Percentiles rank a stretch among this genome's conserved stretches.
These are phyloP conservation scores for Hylaeus volcanicus DNA, from an alignment of 1,140 invertebrate species.

Conservation along the genomic window DNA sequence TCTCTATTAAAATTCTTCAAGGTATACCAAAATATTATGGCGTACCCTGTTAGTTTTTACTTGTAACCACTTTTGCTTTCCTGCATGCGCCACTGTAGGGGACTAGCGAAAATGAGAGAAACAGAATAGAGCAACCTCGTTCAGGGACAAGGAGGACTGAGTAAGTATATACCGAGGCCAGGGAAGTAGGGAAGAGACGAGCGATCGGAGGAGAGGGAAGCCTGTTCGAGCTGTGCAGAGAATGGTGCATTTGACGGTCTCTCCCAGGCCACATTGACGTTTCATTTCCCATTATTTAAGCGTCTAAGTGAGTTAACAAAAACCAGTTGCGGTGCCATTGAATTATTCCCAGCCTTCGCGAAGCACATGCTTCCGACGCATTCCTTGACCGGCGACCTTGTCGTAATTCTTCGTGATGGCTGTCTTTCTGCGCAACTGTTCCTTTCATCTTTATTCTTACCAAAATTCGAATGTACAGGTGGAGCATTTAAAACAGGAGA, in stretches of 20 bases:
- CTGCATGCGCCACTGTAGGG: too few species aligned
- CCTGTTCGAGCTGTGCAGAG: slow-evolving; percentile 30
- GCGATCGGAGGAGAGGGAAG: slow-evolving; percentile 1
- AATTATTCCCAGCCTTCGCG: slow-evolving; percentile 56
- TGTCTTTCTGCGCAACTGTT: slow-evolving; percentile 39
- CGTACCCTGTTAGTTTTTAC: too few species aligned
- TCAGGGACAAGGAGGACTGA: background rate
- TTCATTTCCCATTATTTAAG: slow-evolving; percentile 65
- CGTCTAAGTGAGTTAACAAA: slow-evolving; percentile 58
- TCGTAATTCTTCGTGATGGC: slow-evolving; percentile 38
- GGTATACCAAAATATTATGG: too few species aligned
- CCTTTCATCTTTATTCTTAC: slow-evolving; percentile 34
- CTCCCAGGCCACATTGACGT: slow-evolving; percentile 57
- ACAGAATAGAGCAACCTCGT: slow-evolving; percentile 2
- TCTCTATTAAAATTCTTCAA: too few species aligned
- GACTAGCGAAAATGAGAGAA: slow-evolving; percentile 15
- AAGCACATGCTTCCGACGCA: slow-evolving; percentile 47
- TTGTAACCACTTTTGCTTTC: too few species aligned
- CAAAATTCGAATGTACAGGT: background rate
- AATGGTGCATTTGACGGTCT: slow-evolving; percentile 55
- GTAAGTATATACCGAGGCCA: background rate
- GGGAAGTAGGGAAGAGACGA: slow-evolving; percentile 11
- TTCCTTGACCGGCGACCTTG: slow-evolving; percentile 38
- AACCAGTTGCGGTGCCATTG: slow-evolving; percentile 47
- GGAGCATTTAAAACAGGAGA: too few species aligned